Conservation (phyloP, 2,888 invertebrate genomes). For the Synergus itoensis region DNA sequence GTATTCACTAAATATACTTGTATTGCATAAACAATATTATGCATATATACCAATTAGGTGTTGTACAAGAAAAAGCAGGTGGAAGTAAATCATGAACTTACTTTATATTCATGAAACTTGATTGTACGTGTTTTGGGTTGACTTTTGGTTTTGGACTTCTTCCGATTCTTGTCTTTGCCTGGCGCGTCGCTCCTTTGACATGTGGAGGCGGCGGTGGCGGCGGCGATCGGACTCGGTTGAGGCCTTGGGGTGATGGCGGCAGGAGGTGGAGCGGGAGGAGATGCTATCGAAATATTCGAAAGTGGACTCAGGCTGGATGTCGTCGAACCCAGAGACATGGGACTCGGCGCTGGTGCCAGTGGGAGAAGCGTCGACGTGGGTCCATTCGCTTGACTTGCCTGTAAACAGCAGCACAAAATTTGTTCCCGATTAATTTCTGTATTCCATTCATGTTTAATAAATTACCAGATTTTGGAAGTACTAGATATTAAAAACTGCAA, state of each 20-base stretch:
- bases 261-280: slow-evolving; percentile 81
- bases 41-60: neutral
- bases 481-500: neutral
- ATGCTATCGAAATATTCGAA: slow-evolving; percentile 82
- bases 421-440: neutral
- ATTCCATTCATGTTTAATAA: neutral
- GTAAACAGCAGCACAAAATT: slow-evolving; percentile 42
- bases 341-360: slow-evolving; percentile 79
- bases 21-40: neutral
- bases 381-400: slow-evolving; percentile 73
- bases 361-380: slow-evolving; percentile 77
- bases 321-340: slow-evolving; percentile 81
- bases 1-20: neutral
- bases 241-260: slow-evolving; percentile 79
- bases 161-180: slow-evolving; percentile 86
- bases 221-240: slow-evolving; percentile 76
- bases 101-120: slow-evolving; percentile 97
- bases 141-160: slow-evolving; percentile 90
- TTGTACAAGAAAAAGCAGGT: slow-evolving; percentile 20
- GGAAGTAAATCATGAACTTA: slow-evolving; percentile 59
- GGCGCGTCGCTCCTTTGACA: slow-evolving; percentile 82
- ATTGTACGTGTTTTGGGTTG: slow-evolving; percentile 92
- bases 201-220: slow-evolving; percentile 77
- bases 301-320: slow-evolving; percentile 85
- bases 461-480: neutral